Evolutionary conservation across 2,888 invertebrate genomes (phyloP).

Genomic region (Lysandra coridon): DNA sequence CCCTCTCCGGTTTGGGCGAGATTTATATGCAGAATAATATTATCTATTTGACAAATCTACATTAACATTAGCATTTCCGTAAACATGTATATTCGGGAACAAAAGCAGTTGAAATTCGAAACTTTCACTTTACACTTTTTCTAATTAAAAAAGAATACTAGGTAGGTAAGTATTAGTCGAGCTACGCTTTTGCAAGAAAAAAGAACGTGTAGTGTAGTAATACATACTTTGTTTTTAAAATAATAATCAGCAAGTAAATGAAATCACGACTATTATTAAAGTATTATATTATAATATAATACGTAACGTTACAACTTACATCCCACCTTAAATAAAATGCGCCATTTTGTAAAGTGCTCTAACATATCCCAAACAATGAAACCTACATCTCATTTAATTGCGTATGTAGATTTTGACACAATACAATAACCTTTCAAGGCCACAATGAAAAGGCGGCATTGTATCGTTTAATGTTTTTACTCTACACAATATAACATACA

Average conservation of each 20-base stretch:
- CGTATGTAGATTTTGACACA: constrained; percentile 44
- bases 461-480: constrained; percentile 30
- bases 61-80: constrained; percentile 30
- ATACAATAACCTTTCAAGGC: constrained; percentile 41
- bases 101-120: background rate
- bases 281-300: no score
- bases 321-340: background rate
- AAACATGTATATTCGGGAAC: constrained; percentile 17
- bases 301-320: background rate
- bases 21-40: constrained; percentile 31
- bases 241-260: background rate
- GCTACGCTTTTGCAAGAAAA: no score
- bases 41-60: constrained; percentile 30
- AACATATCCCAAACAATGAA: constrained; percentile 38
- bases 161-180: background rate
- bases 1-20: background rate
- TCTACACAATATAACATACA: background rate
- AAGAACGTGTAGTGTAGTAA: no score
- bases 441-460: constrained; percentile 39
- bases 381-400: constrained; percentile 42
- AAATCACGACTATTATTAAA: background rate
- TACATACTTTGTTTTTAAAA: background rate
- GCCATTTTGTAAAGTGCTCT: constrained; percentile 23
- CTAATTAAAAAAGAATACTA: background rate
- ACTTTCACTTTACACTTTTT: background rate